Conservation (phyloP, 2,797 vertebrate genomes). For the Cyprinella venusta region DNA sequence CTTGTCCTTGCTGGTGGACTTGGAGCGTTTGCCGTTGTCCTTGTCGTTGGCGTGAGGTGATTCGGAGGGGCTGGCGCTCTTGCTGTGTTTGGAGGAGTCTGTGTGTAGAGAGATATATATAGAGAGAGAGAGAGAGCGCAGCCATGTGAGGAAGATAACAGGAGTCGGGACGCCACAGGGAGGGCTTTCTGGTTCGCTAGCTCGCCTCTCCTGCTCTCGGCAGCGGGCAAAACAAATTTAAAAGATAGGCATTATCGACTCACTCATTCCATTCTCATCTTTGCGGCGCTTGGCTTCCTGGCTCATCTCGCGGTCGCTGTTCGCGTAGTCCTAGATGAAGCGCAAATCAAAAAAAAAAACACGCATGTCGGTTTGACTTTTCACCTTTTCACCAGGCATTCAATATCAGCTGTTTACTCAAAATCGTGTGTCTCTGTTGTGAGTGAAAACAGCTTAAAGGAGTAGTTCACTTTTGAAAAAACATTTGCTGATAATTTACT, state of each 20-base stretch:
- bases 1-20: slow-evolving; percentile 89
- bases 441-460: not conserved
- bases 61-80: slow-evolving; percentile 93
- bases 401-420: slow-evolving; percentile 44
- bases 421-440: not conserved
- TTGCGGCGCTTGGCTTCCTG: slow-evolving; percentile 88
- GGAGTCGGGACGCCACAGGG: not conserved
- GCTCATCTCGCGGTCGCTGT: slow-evolving; percentile 84
- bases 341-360: slow-evolving; percentile 44
- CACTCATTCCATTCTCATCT: slow-evolving; percentile 89
- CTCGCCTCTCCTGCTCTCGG: slow-evolving; percentile 43
- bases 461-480: no score
- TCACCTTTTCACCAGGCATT: slow-evolving; percentile 58
- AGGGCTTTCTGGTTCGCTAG: slow-evolving; percentile 26
- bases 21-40: slow-evolving; percentile 84
- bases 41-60: slow-evolving; percentile 89
- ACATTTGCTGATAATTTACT: no score
- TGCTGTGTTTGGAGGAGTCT: slow-evolving; percentile 93
- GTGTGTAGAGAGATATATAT: slow-evolving; percentile 53
- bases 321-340: slow-evolving; percentile 83
- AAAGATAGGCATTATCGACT: slow-evolving; percentile 70
- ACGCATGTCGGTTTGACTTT: slow-evolving; percentile 59
- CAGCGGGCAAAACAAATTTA: slow-evolving; percentile 68
- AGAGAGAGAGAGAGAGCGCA: slow-evolving; percentile 18
- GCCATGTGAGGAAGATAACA: slow-evolving; percentile 47